Base-by-base conservation (phyloP, 2,888 invertebrate species). In the Drosophila anomalata region DNA sequence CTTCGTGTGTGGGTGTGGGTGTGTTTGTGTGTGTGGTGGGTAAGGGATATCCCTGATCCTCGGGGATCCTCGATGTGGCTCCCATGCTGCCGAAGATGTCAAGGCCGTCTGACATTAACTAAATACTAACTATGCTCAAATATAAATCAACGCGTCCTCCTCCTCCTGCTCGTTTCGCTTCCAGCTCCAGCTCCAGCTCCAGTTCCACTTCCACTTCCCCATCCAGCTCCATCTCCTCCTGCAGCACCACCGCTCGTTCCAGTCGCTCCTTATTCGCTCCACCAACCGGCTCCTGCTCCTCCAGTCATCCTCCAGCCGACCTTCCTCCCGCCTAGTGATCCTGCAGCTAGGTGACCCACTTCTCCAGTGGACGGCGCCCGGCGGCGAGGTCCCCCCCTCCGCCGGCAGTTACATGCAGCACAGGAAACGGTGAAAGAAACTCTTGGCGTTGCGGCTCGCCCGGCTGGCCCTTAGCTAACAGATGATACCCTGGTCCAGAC, bases 391-490 rank as follows among this genome's bases (percentile, higher is more conserved):
- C 74, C 75, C 60, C 72, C 70, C 71, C 75, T 79, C 76, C 44
- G 70, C 82, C 69, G 69, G 72, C 79, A 82, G 89, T 83, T 91
- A 91, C 91, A 91, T 91, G 84, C 91, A 91, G 80, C 91, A 91
- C 57, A 91, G 88, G 82, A 91, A 91, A 76, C 90, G 90, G 80
- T 91, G 89, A 89, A 91, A 91, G 89, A 91, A 91, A 90, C 91
- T 91, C 89, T 91, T 91, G 91, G 91, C 91, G 90, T 91, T 91
- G 79, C 90, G 91, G 77, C 91, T 89, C 81, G 87, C 90, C 84
- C 91, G 90, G 70, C 83, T 89, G 89, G 90, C 91, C 90, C 88
- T 91, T 91, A 91, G 91, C 91, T 91, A 91, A 91, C 91, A 91
- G 82, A 91, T 91, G 79, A 91, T 92, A 82, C 92, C 91, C 89